Percentiles rank a stretch among this genome's conserved stretches.
These are phyloP conservation scores for Folsomia manolachei DNA, from an alignment of 2,888 invertebrate genomes.

Conservation along the genomic window DNA sequence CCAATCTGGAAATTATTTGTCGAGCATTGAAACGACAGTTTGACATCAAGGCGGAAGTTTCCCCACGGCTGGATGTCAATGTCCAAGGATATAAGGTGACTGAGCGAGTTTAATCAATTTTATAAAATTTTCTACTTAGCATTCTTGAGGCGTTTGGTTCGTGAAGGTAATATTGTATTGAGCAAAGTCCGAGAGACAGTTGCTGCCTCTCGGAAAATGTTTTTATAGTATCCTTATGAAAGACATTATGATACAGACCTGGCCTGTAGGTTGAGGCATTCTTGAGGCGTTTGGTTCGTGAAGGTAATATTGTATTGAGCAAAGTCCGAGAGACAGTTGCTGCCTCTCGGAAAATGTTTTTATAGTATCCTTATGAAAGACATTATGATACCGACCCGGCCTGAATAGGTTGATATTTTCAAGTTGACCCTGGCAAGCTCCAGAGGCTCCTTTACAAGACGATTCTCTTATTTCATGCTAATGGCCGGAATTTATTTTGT, in stretches of 20 bases:
- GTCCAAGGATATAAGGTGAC: conserved; percentile 73
- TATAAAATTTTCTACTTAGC: conserved; percentile 15
- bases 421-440: background rate
- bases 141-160: conserved; percentile 5
- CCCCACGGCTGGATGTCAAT: conserved; percentile 81
- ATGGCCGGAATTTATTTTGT: background rate
- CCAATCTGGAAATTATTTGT: conserved; percentile 83
- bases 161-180: background rate
- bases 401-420: too few species aligned
- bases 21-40: conserved; percentile 78
- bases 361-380: too few species aligned
- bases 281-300: background rate
- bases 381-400: too few species aligned
- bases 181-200: too few species aligned
- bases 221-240: too few species aligned
- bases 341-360: too few species aligned
- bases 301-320: background rate
- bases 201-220: too few species aligned
- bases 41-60: conserved; percentile 72
- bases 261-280: background rate
- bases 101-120: conserved; percentile 12
- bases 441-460: too few species aligned
- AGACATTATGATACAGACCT: too few species aligned
- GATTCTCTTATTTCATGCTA: too few species aligned
- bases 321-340: too few species aligned